Percentiles rank a stretch among this genome's conserved stretches.
These are phyloP conservation scores for Drosophila ambigua DNA, from an alignment of 1,140 invertebrate species.

Conservation along the genomic window DNA sequence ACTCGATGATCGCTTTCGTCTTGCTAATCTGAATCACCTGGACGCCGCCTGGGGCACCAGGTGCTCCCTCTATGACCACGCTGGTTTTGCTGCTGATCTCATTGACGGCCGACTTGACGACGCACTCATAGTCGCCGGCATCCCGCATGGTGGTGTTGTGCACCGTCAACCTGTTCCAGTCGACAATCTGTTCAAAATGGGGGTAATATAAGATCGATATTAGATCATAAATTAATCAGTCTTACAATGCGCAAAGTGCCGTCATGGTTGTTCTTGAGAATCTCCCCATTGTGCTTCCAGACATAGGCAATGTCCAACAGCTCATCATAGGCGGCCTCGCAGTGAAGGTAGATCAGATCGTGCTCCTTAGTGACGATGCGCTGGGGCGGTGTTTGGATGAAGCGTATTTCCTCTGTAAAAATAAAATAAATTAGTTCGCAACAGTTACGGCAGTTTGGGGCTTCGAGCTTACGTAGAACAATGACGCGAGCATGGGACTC, in stretches of 20 bases:
- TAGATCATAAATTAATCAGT: neutral
- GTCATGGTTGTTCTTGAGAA: slow-evolving; percentile 88
- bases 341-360: slow-evolving; percentile 90
- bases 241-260: slow-evolving; percentile 84
- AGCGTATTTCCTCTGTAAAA: slow-evolving; percentile 87
- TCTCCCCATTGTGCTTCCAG: slow-evolving; percentile 94
- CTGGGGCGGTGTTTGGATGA: slow-evolving; percentile 88
- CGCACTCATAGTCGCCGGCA: slow-evolving; percentile 94
- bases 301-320: slow-evolving; percentile 94
- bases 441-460: neutral
- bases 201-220: neutral
- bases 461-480: slow-evolving; percentile 89
- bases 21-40: slow-evolving; percentile 90
- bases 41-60: slow-evolving; percentile 92
- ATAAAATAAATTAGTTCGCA: neutral
- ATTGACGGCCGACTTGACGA: slow-evolving; percentile 94
- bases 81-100: slow-evolving; percentile 89
- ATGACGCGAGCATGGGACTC: slow-evolving; percentile 92
- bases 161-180: slow-evolving; percentile 91
- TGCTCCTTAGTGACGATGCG: slow-evolving; percentile 88
- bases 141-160: slow-evolving; percentile 93
- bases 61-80: slow-evolving; percentile 92
- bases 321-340: slow-evolving; percentile 91
- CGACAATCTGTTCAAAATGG: slow-evolving; percentile 84
- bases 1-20: slow-evolving; percentile 91